Evolutionary conservation across 2,888 invertebrate genomes (phyloP).

Genomic region (Steinernema scapterisci): DNA sequence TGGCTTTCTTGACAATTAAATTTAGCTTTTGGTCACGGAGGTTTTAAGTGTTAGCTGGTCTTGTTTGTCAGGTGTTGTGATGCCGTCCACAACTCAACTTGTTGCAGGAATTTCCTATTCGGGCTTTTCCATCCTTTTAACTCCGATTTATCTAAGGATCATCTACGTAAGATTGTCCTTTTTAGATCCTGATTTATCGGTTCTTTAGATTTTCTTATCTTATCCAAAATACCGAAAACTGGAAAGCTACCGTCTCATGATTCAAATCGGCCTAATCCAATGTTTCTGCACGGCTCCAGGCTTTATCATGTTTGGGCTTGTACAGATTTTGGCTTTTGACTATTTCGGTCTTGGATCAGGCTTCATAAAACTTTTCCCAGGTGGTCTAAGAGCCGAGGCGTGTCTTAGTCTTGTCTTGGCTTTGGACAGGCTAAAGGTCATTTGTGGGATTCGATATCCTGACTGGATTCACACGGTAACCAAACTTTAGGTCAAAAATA

Average conservation of each 20-base stretch:
- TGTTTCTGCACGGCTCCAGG: not conserved
- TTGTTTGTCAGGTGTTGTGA: no score
- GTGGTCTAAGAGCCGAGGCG: not conserved
- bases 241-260: slow-evolving; percentile 8
- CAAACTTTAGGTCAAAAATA: not conserved
- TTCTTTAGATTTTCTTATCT: no score
- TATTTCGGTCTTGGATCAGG: not conserved
- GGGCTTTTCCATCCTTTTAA: not conserved
- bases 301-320: not conserved
- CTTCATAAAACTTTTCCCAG: not conserved
- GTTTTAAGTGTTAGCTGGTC: no score
- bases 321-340: not conserved
- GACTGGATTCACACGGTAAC: not conserved
- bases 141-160: not conserved
- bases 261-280: not conserved
- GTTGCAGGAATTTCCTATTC: no score
- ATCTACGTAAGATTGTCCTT: not conserved
- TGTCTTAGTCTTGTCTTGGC: not conserved
- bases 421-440: not conserved
- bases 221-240: not conserved
- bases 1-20: no score
- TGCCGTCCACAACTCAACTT: no score
- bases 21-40: no score
- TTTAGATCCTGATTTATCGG: no score
- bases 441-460: not conserved